Conservation (phyloP, 2,113 vertebrate genomes). For the Cyanoliseus patagonus region DNA sequence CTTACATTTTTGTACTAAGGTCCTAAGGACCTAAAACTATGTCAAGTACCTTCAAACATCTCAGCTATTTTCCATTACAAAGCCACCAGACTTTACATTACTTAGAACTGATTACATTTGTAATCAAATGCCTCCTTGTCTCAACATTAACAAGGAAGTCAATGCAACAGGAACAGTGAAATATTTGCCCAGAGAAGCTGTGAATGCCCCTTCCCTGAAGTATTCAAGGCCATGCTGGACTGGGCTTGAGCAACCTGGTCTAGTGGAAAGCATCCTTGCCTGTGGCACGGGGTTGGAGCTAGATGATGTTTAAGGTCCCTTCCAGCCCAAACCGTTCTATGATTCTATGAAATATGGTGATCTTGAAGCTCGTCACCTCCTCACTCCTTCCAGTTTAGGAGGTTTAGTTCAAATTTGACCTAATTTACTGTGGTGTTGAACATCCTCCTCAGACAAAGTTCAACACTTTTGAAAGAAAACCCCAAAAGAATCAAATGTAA, state of each 20-base stretch:
- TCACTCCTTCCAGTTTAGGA: neutral
- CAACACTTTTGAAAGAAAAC: neutral
- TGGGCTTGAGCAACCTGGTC: neutral
- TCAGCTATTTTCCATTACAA: no score
- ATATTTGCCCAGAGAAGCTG: neutral
- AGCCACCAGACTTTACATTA: no score
- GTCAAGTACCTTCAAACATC: no score
- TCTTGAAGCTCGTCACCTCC: neutral
- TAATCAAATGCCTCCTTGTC: no score
- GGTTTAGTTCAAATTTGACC: neutral
- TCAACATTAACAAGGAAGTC: neutral
- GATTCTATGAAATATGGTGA: neutral
- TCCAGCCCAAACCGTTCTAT: neutral
- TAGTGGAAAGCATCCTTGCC: neutral
- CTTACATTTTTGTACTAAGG: no score
- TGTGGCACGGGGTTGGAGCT: neutral
- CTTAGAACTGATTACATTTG: no score
- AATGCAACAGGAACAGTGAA: neutral
- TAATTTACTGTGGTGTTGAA: neutral
- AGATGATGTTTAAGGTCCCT: neutral
- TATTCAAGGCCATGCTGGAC: neutral
- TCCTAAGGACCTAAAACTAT: no score
- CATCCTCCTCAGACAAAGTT: neutral
- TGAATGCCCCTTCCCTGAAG: neutral
- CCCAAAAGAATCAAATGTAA: neutral